Evolutionary conservation across 2,888 invertebrate species (phyloP).

Genomic region (Dioctria rufipes): DNA sequence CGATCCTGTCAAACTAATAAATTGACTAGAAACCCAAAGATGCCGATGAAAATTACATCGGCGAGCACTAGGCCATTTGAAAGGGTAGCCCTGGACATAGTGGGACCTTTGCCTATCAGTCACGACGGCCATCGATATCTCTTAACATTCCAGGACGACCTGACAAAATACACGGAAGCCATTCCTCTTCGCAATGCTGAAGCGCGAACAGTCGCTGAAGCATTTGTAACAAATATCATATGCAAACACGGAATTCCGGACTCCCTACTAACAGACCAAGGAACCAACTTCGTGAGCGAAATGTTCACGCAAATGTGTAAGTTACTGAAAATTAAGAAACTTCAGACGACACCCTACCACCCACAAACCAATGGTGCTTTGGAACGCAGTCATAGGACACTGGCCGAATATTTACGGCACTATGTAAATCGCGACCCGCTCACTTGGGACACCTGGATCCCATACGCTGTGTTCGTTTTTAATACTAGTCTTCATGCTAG

Average conservation of each 20-base stretch:
- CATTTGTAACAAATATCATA: constrained; percentile 10
- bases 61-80: background rate
- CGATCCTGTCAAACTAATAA: background rate
- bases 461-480: constrained; percentile 63
- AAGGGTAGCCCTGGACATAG: background rate
- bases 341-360: constrained; percentile 40
- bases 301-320: constrained; percentile 60
- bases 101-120: too few species aligned
- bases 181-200: background rate
- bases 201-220: background rate
- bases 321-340: constrained; percentile 9
- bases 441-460: constrained; percentile 65
- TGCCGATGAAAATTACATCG: background rate
- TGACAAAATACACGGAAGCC: too few species aligned
- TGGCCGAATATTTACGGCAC: constrained; percentile 64
- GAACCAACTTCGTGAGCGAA: constrained; percentile 15
- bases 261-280: background rate
- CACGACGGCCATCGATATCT: too few species aligned
- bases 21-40: background rate
- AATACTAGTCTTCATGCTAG: constrained; percentile 62
- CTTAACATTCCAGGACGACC: too few species aligned
- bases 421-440: constrained; percentile 62
- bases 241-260: background rate
- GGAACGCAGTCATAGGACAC: constrained; percentile 64
- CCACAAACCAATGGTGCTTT: constrained; percentile 62